Evolutionary conservation across 1,140 invertebrate genomes (phyloP), one percentile per base, ranked within the genome.

Genomic region (Scaptomyza pallida): DNA sequence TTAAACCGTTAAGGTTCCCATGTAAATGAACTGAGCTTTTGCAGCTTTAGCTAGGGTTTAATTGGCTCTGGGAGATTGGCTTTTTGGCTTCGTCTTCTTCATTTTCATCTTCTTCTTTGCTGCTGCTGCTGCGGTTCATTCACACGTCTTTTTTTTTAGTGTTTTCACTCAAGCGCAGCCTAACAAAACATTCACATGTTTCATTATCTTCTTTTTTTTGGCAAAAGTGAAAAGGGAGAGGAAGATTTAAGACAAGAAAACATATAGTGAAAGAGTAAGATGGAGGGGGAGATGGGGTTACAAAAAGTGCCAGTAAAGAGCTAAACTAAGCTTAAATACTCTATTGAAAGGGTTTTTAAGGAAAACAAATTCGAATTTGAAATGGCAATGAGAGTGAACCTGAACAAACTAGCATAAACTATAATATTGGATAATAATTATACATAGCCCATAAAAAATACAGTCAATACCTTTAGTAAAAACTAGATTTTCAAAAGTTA

Each of bases 101-200:
- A 9, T 9, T 6, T 9, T 8, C 26, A 9, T 8, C 26, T 6
- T 30, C 26, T 30, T 26, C 23, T 57, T 26, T 51, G 1, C 15
- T 10, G 5, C n/a, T 30, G 6, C 9, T 44, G 41, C 43, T 55
- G 57, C 62, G 75, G 71, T 82, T 83, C 79, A 44, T 83, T 82
- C 79, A 83, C 79, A 78, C 48, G 75, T 30, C 26, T 5, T 1
- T 1, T 2, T 30, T 30, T 47, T 56, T 26, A 6, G 5, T 26
- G 5, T 57, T 83, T 83, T 75, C 79, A 75, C 79, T 68, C 75
- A 83, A 82, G 70, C 78, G 64, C 74, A 67, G 55, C 75, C 19
- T 21, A 21, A 21, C n/a, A 60, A 37, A 64, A 71, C 64, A 78
- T 78, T 82, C 74, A 77, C 78, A 82, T 71, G 50, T 65, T 82